A percentile compares a stretch with the other conserved stretches of the same genome.
Conservation (phyloP, 2,113 vertebrate species). For the Gracilinanus agilis region DNA sequence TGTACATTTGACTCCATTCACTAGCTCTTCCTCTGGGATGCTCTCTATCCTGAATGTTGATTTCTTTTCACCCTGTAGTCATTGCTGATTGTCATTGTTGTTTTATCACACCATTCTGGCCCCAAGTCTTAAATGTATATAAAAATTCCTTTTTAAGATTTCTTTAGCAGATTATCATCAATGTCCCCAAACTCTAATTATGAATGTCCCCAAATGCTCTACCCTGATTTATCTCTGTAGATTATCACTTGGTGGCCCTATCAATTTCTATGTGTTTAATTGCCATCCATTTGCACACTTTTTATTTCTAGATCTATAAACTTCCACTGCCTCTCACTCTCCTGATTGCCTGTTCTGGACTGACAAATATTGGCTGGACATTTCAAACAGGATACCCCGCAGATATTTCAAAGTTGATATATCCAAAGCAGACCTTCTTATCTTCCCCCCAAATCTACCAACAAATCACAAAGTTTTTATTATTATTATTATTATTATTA, state of each 20-base stretch:
- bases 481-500: no score
- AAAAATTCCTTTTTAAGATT: not conserved
- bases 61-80: not conserved
- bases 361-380: not conserved
- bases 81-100: not conserved
- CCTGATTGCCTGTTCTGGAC: not conserved
- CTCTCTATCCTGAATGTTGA: not conserved
- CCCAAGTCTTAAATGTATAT: not conserved
- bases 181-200: not conserved
- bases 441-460: not conserved
- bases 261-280: not conserved
- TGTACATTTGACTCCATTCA: not conserved
- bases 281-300: not conserved
- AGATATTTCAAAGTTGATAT: not conserved
- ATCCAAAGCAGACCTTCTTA: not conserved
- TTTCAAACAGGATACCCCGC: not conserved
- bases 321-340: not conserved
- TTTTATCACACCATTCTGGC: not conserved
- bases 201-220: not conserved
- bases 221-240: not conserved
- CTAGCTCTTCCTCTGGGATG: not conserved
- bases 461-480: not conserved
- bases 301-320: not conserved
- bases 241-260: not conserved
- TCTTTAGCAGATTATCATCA: no score